Base-by-base conservation (phyloP, 2,113 vertebrate species). In the Guaruba guarouba region DNA sequence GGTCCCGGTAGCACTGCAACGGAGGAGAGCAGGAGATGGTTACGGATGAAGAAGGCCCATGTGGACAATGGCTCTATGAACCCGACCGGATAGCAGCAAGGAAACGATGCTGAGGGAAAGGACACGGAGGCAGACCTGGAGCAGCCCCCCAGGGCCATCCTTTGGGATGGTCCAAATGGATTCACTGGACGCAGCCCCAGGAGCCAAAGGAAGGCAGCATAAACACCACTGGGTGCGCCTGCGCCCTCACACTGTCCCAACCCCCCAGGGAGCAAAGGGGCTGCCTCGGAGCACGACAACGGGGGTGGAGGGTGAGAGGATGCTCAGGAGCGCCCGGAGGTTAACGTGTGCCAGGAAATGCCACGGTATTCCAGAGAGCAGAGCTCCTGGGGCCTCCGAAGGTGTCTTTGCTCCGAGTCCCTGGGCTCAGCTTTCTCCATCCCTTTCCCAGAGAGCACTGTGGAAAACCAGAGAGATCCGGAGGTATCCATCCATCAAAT, bases 1-100 rank as follows among this genome's bases (percentile, higher is more conserved):
- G 92, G 96, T 99, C 99, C 82, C 99, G 98, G 97, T 99, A 99
- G 96, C 99, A 98, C 99, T 99, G 97, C 11, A 10, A 57, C 29
- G 73, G 44, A 7, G 24, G 81, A 10, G 7, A 44, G 44, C 3
- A 1, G 75, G 39, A 57, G 16, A 11, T 25, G 39, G 37, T 88
- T 11, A 88, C 27, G 9, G 90, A 25, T 3, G 57, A 73, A 52
- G 63, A 63, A 44, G 25, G 31, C 20, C 16, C 75, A 1, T 0
- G 2, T 0, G 8, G 48, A 29, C 71, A 69, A 1, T 1, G 68
- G 10, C 11, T 20, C 10, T 52, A 19, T 2, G 41, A n/a, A 35
- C 16, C 37, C 11, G 51, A n/a, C 2, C 28, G 41, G 68, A 2
- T 54, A 51, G 22, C 13, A 13, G 41, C 52, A 67, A 51, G 83